Base-by-base conservation (phyloP, 2,888 invertebrate genomes). In the Hanleya hanleyi region DNA sequence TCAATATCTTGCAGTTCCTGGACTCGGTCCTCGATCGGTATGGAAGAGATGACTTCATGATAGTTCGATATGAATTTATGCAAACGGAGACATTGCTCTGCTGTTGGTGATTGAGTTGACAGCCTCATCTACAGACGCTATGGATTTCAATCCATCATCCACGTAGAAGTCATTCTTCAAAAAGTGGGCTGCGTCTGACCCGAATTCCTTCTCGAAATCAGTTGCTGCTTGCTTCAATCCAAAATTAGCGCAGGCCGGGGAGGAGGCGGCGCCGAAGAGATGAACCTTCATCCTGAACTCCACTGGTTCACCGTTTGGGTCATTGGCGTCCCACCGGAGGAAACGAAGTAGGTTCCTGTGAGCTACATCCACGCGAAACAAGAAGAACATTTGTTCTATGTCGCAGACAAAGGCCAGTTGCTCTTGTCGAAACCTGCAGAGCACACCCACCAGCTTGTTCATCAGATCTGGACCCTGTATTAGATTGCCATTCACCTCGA, bases 31-130 rank as follows among this genome's bases (percentile, higher is more conserved):
- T 70, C 69, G 1, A 35, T n/a, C 1, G 75, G 64, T n/a, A 82
- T 36, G 5, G 47, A 9, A 5, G 71, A 29, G 5, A 81, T 18
- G n/a, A 83, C 82, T 18, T 73, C 73, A 38, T 67, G 62, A 18
- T 68, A 71, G 65, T 83, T 85, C 0, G 78, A 80, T 0, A 72
- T 26, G 61, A 81, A 78, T 62, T 82, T 81, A 72, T 78, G 77
- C 9, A 83, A 61, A 32, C 70, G 41, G 7, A 83, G 33, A 4
- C 29, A 82, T 64, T 9, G 38, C 50, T 47, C 70, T 67, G 22
- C 50, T 71, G 9, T 57, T 72, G 18, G 65, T n/a, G 5, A 79
- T 69, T 33, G 81, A n/a, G 0, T 49, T 7, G 9, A 76, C 68
- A 15, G 77, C 79, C 38, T 77, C 73, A 29, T 62, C 50, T 37